Conservation (phyloP, 2,113 vertebrate species). For the Nasalis larvatus region DNA sequence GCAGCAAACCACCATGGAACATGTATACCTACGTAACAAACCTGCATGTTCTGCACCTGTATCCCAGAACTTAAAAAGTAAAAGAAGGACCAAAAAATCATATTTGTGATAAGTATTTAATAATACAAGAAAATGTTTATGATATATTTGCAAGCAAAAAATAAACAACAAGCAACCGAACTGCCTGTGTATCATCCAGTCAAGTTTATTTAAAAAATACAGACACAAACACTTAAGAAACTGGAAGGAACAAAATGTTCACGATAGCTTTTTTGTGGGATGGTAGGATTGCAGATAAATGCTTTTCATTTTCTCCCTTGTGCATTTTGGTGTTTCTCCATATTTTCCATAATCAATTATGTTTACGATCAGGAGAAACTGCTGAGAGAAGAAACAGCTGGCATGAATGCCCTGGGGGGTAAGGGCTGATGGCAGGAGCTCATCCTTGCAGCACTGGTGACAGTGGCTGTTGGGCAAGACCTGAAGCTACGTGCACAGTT, state of each 20-base stretch:
- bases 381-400: not conserved
- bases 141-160: not conserved
- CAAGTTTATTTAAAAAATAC: not conserved
- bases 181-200: not conserved
- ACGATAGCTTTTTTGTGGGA: not conserved
- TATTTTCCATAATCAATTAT: not conserved
- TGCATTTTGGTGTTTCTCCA: not conserved
- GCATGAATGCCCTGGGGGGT: not conserved
- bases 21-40: no score
- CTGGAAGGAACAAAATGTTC: not conserved
- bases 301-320: not conserved
- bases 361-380: not conserved
- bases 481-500: not conserved
- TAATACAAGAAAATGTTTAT: not conserved
- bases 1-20: no score
- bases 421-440: not conserved
- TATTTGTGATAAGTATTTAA: not conserved
- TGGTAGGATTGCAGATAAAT: not conserved
- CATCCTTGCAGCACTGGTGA: accelerated
- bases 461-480: accelerated
- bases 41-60: no score
- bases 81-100: not conserved
- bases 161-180: not conserved
- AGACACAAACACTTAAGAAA: not conserved
- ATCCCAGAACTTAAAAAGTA: no score